Percentiles rank a stretch among this genome's conserved stretches.
Conservation (phyloP, 2,797 vertebrate genomes). For the Trachops cirrhosus region DNA sequence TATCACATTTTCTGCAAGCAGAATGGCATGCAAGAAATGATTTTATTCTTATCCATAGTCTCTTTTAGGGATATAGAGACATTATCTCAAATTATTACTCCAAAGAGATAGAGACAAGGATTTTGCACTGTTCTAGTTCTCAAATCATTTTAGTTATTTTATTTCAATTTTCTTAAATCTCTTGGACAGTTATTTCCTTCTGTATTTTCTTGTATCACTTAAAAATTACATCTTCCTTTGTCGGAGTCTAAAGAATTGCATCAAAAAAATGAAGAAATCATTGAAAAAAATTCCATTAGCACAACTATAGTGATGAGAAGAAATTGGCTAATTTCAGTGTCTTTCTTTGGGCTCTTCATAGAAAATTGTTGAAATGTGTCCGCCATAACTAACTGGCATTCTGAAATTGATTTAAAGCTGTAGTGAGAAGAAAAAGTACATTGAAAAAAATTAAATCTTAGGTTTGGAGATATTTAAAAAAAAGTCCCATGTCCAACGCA, state of each 20-base stretch:
- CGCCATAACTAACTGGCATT: slow-evolving; percentile 28
- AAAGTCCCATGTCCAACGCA: not conserved
- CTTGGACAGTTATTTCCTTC: slow-evolving; percentile 57
- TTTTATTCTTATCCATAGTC: slow-evolving; percentile 57
- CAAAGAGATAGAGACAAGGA: slow-evolving; percentile 59
- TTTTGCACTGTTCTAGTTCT: slow-evolving; percentile 48
- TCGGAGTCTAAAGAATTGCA: slow-evolving; percentile 48
- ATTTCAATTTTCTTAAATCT: slow-evolving; percentile 69
- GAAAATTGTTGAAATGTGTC: slow-evolving; percentile 67
- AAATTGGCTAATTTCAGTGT: slow-evolving; percentile 73
- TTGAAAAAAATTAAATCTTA: slow-evolving; percentile 56
- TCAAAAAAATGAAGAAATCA: slow-evolving; percentile 65
- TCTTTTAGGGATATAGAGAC: slow-evolving; percentile 55
- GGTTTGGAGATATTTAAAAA: slow-evolving; percentile 11
- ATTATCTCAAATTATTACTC: slow-evolving; percentile 70
- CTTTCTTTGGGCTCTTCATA: slow-evolving; percentile 61
- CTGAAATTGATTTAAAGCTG: slow-evolving; percentile 67
- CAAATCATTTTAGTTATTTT: slow-evolving; percentile 67
- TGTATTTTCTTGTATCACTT: slow-evolving; percentile 69
- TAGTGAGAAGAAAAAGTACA: slow-evolving; percentile 12
- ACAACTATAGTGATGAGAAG: slow-evolving; percentile 51
- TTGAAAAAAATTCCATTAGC: slow-evolving; percentile 64
- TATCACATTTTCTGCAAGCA: slow-evolving; percentile 51
- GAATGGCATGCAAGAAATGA: slow-evolving; percentile 57
- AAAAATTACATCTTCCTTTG: slow-evolving; percentile 74